Conservation (phyloP, 2,113 vertebrate species). For the Meleagris gallopavo region DNA sequence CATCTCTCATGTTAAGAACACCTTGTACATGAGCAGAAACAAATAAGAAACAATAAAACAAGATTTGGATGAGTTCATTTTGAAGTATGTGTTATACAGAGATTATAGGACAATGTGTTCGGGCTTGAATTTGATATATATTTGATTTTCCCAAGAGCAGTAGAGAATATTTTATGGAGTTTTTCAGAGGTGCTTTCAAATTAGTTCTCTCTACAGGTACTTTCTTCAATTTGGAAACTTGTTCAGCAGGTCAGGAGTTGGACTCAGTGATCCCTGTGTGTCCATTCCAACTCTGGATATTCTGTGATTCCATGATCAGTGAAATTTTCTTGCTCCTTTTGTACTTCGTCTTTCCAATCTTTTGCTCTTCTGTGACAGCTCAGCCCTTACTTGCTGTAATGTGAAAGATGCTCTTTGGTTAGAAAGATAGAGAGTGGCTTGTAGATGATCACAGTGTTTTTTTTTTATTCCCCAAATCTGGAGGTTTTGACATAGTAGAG, state of each 20-base stretch:
- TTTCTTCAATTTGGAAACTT: neutral
- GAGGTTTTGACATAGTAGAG: neutral
- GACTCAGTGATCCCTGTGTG: neutral
- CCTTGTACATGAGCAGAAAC: neutral
- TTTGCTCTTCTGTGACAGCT: neutral
- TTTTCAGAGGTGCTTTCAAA: neutral
- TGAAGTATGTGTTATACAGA: neutral
- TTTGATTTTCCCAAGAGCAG: neutral
- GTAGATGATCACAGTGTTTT: neutral
- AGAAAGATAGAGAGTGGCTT: neutral
- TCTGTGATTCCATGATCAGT: neutral
- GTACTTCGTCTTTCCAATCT: neutral
- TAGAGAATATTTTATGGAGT: neutral
- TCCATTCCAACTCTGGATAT: neutral
- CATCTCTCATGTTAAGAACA: neutral
- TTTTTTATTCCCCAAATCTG: neutral
- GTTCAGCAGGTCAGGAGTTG: neutral
- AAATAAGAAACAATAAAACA: neutral
- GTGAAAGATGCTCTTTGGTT: neutral
- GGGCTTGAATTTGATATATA: neutral
- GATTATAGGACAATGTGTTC: neutral
- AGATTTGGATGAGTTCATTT: neutral
- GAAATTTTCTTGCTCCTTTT: conserved; percentile 21
- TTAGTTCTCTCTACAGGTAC: neutral
- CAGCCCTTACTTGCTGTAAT: neutral